A percentile compares a stretch with the other conserved stretches of the same genome.
Conservation (phyloP, 2,113 vertebrate species). For the Condylura cristata region DNA sequence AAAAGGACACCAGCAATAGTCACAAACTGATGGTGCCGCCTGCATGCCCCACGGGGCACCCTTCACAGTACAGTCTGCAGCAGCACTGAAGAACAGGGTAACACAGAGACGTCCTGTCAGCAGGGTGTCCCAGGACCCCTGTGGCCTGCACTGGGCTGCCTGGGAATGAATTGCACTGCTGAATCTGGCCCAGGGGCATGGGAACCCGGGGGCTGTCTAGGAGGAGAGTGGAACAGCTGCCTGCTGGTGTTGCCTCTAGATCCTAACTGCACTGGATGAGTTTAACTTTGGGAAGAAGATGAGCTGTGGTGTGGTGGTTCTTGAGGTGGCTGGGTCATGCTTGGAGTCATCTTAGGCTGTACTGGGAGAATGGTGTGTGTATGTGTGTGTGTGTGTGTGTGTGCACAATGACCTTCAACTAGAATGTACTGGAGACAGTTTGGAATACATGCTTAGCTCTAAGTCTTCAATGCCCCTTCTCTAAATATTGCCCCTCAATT, state of each 20-base stretch:
- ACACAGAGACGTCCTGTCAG: neutral
- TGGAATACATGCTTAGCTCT: neutral
- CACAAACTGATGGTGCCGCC: neutral
- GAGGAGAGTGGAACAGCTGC: neutral
- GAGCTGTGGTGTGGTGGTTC: neutral
- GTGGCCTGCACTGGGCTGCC: neutral
- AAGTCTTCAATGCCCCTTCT: neutral
- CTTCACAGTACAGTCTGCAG: neutral
- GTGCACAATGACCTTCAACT: neutral
- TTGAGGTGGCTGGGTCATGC: neutral
- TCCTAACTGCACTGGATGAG: neutral
- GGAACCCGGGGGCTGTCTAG: no score
- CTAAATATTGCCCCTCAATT: neutral
- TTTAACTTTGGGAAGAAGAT: neutral
- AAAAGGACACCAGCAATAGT: neutral
- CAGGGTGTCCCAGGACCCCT: neutral
- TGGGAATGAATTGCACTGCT: neutral
- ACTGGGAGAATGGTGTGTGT: neutral
- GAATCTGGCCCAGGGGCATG: no score
- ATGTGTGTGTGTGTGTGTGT: neutral
- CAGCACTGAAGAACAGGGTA: neutral
- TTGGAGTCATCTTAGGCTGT: neutral
- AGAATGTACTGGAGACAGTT: neutral
- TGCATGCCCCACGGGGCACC: neutral
- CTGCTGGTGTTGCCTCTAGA: neutral